These are phyloP conservation scores for Mastomys natalensis DNA, from an alignment of 2,113 vertebrate genomes.

Conservation along the genomic window DNA sequence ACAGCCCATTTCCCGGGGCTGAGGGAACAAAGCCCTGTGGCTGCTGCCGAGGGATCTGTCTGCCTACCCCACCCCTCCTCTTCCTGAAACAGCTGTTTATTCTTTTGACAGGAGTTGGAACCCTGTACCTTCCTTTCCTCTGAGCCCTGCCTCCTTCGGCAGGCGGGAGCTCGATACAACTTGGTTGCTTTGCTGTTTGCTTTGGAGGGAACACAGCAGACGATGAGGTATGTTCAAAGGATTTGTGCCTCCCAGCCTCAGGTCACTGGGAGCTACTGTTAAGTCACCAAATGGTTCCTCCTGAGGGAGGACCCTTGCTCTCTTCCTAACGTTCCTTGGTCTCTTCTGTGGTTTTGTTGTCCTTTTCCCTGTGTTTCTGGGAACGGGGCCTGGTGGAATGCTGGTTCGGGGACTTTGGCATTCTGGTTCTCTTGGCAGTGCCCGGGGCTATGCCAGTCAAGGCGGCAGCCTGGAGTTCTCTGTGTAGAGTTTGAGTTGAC, in stretches of 20 bases:
- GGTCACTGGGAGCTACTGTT: not conserved
- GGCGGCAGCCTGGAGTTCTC: not conserved
- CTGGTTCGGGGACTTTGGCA: not conserved
- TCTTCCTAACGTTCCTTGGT: not conserved
- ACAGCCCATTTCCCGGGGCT: conserved; percentile 59
- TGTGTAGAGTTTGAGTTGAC: not conserved
- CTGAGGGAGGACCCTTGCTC: not conserved
- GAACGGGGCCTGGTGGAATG: not conserved
- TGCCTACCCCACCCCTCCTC: not conserved
- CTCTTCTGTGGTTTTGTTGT: not conserved
- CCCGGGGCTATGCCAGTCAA: not conserved
- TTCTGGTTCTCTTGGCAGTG: not conserved
- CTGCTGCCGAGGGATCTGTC: not conserved
- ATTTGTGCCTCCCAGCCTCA: not conserved
- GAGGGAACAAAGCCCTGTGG: conserved; percentile 52
- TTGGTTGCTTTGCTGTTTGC: conserved; percentile 57
- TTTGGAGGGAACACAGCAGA: conserved; percentile 55
- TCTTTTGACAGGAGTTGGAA: conserved; percentile 79
- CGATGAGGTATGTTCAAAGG: conserved; percentile 71
- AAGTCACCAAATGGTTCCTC: not conserved
- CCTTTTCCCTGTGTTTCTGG: not conserved
- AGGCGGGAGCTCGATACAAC: not conserved
- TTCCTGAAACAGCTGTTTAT: conserved; percentile 75
- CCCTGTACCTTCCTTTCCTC: conserved; percentile 57
- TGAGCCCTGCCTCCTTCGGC: conserved; percentile 59